Evolutionary conservation across 92 coral and sea anemone species (phyloP).

Genomic region (Virgularia gustaviana): DNA sequence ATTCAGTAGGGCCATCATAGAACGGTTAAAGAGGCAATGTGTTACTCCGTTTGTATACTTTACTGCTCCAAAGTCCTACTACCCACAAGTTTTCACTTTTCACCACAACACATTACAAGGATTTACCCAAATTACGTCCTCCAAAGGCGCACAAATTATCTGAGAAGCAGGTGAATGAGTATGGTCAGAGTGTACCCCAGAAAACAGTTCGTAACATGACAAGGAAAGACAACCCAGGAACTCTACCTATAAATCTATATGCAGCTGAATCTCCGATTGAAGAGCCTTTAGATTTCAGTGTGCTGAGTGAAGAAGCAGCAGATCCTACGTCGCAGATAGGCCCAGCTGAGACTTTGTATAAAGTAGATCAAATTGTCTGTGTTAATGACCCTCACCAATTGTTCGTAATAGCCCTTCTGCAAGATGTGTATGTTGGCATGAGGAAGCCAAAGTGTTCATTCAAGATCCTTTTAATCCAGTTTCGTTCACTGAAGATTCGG

Average conservation of each 20-base stretch:
- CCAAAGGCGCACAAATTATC: constrained; percentile 48
- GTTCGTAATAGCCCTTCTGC: constrained; percentile 52
- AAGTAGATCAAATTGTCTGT: constrained; percentile 54
- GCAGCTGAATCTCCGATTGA: constrained; percentile 54
- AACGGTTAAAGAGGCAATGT: constrained; percentile 48
- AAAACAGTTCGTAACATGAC: constrained; percentile 65
- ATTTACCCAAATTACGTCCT: constrained; percentile 56
- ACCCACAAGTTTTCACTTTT: constrained; percentile 51
- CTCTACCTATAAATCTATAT: constrained; percentile 62
- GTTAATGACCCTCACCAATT: constrained; percentile 50
- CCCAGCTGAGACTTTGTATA: constrained; percentile 39
- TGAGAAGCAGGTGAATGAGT: constrained; percentile 46
- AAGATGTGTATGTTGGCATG: constrained; percentile 57
- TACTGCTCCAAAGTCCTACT: constrained; percentile 47
- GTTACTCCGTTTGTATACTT: constrained; percentile 46
- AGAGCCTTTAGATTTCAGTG: constrained; percentile 45
- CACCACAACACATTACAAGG: constrained; percentile 54
- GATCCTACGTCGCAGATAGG: constrained; percentile 39
- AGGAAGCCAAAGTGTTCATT: constrained; percentile 46
- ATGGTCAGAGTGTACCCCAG: constrained; percentile 68
- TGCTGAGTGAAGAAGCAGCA: constrained; percentile 57
- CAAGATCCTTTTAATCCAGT: constrained; percentile 66
- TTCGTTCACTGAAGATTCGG: constrained; percentile 58
- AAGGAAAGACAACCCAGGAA: constrained; percentile 60
- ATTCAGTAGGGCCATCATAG: constrained; percentile 54